Conservation (phyloP, 2,113 vertebrate genomes). For the Sakesphorus luctuosus region DNA sequence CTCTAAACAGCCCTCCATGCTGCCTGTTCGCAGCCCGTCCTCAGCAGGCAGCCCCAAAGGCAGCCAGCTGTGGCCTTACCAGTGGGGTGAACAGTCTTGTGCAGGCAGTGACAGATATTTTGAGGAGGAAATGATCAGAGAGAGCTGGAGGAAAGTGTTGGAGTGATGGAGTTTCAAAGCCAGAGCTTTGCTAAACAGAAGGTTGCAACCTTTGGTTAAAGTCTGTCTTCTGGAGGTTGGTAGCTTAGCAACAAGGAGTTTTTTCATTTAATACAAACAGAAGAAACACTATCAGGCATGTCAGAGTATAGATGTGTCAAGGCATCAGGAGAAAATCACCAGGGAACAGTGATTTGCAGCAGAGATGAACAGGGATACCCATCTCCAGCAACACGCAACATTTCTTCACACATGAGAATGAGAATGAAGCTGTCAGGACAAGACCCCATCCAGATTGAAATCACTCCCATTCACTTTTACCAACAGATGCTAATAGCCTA, state of each 20-base stretch:
- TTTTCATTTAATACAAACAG: neutral
- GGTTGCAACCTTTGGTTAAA: neutral
- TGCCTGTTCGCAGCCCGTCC: neutral
- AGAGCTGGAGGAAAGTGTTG: neutral
- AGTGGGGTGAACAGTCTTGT: neutral
- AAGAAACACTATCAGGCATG: neutral
- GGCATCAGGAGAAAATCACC: neutral
- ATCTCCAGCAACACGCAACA: accelerated
- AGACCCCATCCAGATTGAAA: neutral
- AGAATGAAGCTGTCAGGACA: neutral
- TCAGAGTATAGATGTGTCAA: neutral
- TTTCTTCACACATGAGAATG: neutral
- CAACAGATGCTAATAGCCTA: neutral
- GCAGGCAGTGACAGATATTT: neutral
- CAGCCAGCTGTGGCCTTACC: neutral
- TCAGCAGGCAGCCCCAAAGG: neutral
- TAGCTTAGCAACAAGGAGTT: neutral
- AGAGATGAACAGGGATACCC: neutral
- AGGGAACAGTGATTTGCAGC: neutral
- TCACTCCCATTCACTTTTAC: neutral
- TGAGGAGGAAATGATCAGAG: neutral
- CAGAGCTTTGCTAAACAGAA: neutral
- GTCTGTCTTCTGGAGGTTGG: neutral
- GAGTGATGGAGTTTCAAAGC: neutral
- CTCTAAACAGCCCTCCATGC: neutral